Conservation (phyloP, 2,797 vertebrate species). For the Enteromius argenteus region DNA sequence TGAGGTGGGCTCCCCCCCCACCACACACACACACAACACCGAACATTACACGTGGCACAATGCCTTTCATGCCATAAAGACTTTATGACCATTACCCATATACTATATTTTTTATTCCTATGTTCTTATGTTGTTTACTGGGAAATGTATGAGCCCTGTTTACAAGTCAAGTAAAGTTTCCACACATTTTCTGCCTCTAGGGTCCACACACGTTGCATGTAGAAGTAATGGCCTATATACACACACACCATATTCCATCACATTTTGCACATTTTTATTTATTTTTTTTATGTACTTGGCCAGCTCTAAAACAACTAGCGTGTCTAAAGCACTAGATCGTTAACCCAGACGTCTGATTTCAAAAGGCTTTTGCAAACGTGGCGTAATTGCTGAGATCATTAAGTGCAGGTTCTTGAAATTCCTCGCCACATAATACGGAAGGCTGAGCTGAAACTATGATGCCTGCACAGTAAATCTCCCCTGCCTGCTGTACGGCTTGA, state of each 20-base stretch:
- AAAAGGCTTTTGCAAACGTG: constrained; percentile 31
- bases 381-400: constrained; percentile 37
- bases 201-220: background rate
- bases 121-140: constrained; percentile 40
- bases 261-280: background rate
- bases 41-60: constrained; percentile 18
- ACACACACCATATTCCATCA: background rate
- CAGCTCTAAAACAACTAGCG: constrained; percentile 2
- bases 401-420: constrained; percentile 44
- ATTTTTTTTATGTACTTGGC: constrained; percentile 22
- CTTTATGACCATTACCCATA: constrained; percentile 48
- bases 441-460: constrained; percentile 25
- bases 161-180: constrained; percentile 45
- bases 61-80: constrained; percentile 37
- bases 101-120: constrained; percentile 53
- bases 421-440: constrained; percentile 25
- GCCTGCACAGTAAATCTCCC: constrained; percentile 24
- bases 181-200: constrained; percentile 49
- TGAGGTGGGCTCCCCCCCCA: background rate
- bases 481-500: constrained; percentile 44
- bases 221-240: constrained; percentile 6
- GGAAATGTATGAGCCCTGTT: constrained; percentile 44
- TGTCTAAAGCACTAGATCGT: constrained; percentile 15
- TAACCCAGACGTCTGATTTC: constrained; percentile 31
- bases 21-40: background rate